Conservation (phyloP, 2,113 vertebrate genomes). For the Atherinomorus stipes region DNA sequence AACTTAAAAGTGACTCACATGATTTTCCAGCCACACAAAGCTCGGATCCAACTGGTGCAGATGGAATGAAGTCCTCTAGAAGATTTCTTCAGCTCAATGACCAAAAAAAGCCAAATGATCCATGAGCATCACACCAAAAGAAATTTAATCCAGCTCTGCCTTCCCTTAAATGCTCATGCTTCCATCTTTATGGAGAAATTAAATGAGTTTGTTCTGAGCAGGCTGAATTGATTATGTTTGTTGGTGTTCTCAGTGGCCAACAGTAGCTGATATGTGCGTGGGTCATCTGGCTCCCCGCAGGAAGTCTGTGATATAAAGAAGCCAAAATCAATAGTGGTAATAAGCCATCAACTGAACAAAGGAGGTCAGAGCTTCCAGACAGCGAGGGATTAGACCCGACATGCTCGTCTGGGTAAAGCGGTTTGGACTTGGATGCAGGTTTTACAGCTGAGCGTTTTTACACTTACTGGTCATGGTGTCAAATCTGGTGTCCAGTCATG, state of each 20-base stretch:
- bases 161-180: neutral
- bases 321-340: conserved; percentile 76
- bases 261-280: conserved; percentile 63
- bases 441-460: conserved; percentile 13
- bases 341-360: conserved; percentile 72
- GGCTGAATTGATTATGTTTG: neutral
- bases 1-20: conserved; percentile 28
- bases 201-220: neutral
- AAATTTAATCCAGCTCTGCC: conserved; percentile 14
- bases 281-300: conserved; percentile 65
- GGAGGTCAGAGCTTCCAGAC: conserved; percentile 77
- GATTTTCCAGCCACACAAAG: neutral
- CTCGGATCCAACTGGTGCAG: conserved; percentile 6
- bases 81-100: conserved; percentile 3
- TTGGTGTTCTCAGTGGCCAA: conserved; percentile 14
- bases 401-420: conserved; percentile 33
- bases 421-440: neutral
- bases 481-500: conserved; percentile 15
- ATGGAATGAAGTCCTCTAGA: neutral
- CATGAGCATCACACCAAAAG: neutral
- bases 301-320: conserved; percentile 62
- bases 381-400: conserved; percentile 59
- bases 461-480: neutral
- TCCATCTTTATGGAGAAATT: neutral
- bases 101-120: neutral